phyloP scores from a whole-genome alignment of 1,140 invertebrate genomes.

The Mya arenaria region DNA sequence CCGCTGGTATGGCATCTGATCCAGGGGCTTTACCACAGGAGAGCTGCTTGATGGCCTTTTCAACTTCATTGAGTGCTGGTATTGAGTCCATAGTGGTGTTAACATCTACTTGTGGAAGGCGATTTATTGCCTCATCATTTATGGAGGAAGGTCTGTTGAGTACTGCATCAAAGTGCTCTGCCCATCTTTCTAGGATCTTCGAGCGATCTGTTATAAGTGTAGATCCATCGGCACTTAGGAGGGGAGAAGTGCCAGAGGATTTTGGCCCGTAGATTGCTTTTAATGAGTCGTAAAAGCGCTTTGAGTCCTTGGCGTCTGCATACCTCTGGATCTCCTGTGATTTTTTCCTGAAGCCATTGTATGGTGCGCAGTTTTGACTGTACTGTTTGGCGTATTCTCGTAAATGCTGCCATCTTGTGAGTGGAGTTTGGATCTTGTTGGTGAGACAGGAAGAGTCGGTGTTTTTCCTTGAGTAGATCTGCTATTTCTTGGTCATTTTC shows the following conservation, averaged over 20 bases:
- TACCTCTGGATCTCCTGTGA: slow-evolving; percentile 55
- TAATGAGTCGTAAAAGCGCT: slow-evolving; percentile 45
- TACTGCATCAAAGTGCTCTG: slow-evolving; percentile 48
- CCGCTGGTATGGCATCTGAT: slow-evolving; percentile 48
- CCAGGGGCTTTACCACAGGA: slow-evolving; percentile 50
- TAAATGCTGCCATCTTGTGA: slow-evolving; percentile 18
- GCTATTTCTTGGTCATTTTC: slow-evolving; percentile 45
- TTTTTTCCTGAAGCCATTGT: slow-evolving; percentile 39
- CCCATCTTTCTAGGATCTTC: slow-evolving; percentile 50
- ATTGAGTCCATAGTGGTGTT: not conserved
- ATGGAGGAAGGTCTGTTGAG: slow-evolving; percentile 46
- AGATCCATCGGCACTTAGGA: slow-evolving; percentile 48
- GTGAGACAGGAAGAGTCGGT: slow-evolving; percentile 16
- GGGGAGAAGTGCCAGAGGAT: slow-evolving; percentile 41
- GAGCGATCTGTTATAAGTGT: slow-evolving; percentile 37
- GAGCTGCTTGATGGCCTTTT: slow-evolving; percentile 35
- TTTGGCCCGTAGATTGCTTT: slow-evolving; percentile 55
- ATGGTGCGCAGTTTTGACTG: slow-evolving; percentile 21
- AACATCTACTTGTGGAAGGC: slow-evolving; percentile 37
- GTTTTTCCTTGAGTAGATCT: slow-evolving; percentile 41
- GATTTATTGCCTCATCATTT: slow-evolving; percentile 38
- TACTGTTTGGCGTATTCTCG: slow-evolving; percentile 12
- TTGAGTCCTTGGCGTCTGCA: slow-evolving; percentile 38
- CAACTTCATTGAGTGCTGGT: slow-evolving; percentile 7
- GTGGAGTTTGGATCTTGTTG: not conserved